These are phyloP conservation scores for Sarcophaga bullata DNA, from an alignment of 1,140 invertebrate species.

Conservation along the genomic window DNA sequence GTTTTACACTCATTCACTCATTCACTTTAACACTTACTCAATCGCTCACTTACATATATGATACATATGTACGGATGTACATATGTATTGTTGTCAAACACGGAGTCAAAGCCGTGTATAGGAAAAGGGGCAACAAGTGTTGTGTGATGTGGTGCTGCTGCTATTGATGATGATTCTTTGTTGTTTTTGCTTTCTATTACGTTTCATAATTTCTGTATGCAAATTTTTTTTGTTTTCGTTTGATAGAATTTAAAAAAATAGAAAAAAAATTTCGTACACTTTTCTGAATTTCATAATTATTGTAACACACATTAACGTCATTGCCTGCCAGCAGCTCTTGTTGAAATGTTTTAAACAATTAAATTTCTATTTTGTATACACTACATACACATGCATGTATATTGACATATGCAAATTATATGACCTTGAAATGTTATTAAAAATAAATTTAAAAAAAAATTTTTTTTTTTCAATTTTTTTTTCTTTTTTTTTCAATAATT, in stretches of 20 bases:
- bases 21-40: too few relatives aligned
- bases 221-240: too few relatives aligned
- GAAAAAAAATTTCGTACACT: background rate
- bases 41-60: too few relatives aligned
- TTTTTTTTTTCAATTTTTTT: background rate
- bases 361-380: too few relatives aligned
- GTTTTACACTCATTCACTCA: too few relatives aligned
- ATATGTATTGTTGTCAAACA: too few relatives aligned
- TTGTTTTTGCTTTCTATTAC: background rate
- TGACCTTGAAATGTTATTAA: constrained; percentile 24
- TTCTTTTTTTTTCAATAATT: background rate
- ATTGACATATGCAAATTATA: background rate
- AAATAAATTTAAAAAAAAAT: background rate
- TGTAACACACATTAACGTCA: background rate
- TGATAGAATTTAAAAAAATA: too few relatives aligned
- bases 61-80: too few relatives aligned
- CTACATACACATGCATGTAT: too few relatives aligned
- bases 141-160: background rate
- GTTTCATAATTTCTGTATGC: too few relatives aligned
- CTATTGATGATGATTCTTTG: background rate
- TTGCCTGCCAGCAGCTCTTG: too few relatives aligned
- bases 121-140: constrained; percentile 25
- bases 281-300: constrained; percentile 13
- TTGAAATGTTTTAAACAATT: background rate
- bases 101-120: background rate